Percentiles rank a stretch among this genome's conserved stretches.
Conservation (phyloP, 2,888 invertebrate genomes). For the Tiliacea aurago region DNA sequence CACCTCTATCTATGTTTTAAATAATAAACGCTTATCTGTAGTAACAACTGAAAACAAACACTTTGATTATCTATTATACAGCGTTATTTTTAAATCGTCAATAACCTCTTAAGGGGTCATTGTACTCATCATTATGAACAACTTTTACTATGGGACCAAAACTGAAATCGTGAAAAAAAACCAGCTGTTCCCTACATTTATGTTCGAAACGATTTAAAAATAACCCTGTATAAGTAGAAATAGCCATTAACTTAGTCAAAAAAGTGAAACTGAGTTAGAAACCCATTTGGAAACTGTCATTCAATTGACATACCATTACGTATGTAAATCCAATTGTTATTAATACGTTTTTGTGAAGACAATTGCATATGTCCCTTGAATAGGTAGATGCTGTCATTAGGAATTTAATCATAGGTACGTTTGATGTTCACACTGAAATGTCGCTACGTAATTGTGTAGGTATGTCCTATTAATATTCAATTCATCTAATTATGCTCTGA, state of each 20-base stretch:
- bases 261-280: background rate
- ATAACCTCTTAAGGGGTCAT: too few relatives aligned
- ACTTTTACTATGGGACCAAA: too few relatives aligned
- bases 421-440: background rate
- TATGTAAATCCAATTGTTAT: background rate
- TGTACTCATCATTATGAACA: too few relatives aligned
- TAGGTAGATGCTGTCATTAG: background rate
- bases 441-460: background rate
- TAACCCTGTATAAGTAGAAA: background rate
- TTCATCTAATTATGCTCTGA: conserved; percentile 38
- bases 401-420: conserved; percentile 10
- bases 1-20: background rate
- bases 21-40: background rate
- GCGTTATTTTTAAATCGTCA: too few relatives aligned
- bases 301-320: background rate
- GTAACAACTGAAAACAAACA: background rate
- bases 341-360: conserved; percentile 1
- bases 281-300: conserved; percentile 5
- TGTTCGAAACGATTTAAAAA: too few relatives aligned
- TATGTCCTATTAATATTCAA: conserved; percentile 37
- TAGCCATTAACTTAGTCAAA: too few relatives aligned
- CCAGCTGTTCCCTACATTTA: too few relatives aligned
- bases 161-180: too few relatives aligned
- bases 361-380: conserved; percentile 11
- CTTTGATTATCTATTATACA: background rate